phyloP scores from a whole-genome alignment of 1,140 invertebrate species.

The Stenopsyche tienmushanensis region DNA sequence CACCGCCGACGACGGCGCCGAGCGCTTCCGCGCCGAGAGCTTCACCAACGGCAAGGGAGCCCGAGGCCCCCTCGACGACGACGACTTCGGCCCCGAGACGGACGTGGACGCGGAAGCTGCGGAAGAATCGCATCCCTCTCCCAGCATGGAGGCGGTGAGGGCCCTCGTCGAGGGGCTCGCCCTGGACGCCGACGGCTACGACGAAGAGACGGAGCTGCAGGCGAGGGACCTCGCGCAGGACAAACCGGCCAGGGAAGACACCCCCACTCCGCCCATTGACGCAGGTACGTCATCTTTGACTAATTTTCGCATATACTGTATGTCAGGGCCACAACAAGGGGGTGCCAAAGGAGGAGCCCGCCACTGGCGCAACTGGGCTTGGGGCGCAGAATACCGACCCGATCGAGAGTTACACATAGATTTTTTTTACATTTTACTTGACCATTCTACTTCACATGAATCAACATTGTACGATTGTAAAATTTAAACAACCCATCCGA shows the following conservation, averaged over 20 bases:
- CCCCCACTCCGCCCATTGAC: constrained; percentile 58
- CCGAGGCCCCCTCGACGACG: constrained; percentile 54
- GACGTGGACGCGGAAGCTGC: constrained; percentile 62
- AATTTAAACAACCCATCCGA: no score
- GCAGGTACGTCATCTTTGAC: constrained; percentile 48
- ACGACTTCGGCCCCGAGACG: constrained; percentile 61
- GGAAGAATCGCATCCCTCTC: constrained; percentile 49
- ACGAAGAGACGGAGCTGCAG: constrained; percentile 40
- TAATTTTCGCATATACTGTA: not conserved
- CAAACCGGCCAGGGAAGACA: constrained; percentile 46
- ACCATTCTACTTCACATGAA: no score
- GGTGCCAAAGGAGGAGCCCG: no score
- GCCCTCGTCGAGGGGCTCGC: constrained; percentile 33
- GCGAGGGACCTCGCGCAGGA: constrained; percentile 38
- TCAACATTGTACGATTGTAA: no score
- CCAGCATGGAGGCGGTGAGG: constrained; percentile 41
- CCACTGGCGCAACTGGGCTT: no score
- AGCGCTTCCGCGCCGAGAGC: constrained; percentile 44
- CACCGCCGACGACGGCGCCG: constrained; percentile 39
- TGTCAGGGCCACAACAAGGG: no score
- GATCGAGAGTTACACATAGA: no score
- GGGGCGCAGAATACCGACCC: no score
- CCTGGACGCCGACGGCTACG: constrained; percentile 3
- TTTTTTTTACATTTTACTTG: no score
- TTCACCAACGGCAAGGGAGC: constrained; percentile 49